phyloP scores from a whole-genome alignment of 1,140 invertebrate genomes.

The Cherax quadricarinatus region DNA sequence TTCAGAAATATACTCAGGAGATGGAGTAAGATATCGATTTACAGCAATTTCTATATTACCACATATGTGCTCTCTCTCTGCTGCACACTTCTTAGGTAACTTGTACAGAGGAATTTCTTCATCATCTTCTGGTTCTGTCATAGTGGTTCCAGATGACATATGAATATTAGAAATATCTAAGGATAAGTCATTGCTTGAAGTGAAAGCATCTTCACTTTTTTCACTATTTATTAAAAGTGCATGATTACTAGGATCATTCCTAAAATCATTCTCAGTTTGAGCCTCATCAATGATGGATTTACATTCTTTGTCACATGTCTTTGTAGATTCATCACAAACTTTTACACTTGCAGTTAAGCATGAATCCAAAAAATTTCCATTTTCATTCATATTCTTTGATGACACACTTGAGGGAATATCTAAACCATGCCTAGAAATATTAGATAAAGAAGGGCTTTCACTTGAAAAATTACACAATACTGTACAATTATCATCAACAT shows the following conservation, averaged over 20 bases:
- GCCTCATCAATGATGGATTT: slow-evolving; percentile 18
- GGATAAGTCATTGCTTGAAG: slow-evolving; percentile 41
- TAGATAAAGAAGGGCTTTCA: neutral
- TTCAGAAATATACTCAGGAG: slow-evolving; percentile 34
- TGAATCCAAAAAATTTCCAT: neutral
- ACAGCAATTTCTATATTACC: slow-evolving; percentile 4
- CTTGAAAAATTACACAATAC: neutral
- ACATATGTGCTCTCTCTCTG: neutral
- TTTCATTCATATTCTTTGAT: slow-evolving; percentile 14
- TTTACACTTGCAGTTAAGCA: neutral
- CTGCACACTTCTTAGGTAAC: neutral
- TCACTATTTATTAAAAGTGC: neutral
- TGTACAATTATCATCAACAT: neutral
- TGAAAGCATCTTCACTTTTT: slow-evolving; percentile 32
- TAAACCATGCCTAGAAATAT: neutral
- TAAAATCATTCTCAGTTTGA: slow-evolving; percentile 15
- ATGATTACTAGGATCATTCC: neutral
- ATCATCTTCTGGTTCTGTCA: neutral
- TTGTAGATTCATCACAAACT: slow-evolving; percentile 11
- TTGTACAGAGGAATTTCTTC: neutral
- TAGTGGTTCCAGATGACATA: neutral
- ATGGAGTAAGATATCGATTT: slow-evolving; percentile 33
- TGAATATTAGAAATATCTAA: neutral
- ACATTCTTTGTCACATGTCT: slow-evolving; percentile 6
- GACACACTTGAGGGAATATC: neutral